These are phyloP conservation scores for Taenioides sp. DNA, from an alignment of 2,797 vertebrate genomes.

Conservation along the genomic window DNA sequence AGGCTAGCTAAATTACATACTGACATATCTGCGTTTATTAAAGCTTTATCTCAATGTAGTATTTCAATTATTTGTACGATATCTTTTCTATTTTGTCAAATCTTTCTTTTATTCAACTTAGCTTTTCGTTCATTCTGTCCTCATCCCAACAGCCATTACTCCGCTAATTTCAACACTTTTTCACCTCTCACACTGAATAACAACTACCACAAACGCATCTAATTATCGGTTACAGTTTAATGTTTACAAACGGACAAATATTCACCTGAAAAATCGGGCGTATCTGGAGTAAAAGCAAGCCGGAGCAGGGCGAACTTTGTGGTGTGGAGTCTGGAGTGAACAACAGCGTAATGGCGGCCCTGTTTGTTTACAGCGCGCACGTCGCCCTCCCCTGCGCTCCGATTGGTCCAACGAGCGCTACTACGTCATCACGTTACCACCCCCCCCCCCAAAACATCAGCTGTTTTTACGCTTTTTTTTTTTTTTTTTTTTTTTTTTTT, in stretches of 20 bases:
- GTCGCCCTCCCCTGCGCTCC: slow-evolving; percentile 31
- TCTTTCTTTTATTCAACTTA: neutral
- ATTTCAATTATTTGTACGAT: neutral
- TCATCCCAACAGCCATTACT: neutral
- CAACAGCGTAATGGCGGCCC: slow-evolving; percentile 53
- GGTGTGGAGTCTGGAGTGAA: neutral
- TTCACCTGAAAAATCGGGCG: neutral
- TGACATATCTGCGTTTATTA: neutral
- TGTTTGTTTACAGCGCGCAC: slow-evolving; percentile 68
- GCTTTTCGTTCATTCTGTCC: neutral
- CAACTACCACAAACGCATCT: neutral
- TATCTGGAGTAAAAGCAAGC: neutral
- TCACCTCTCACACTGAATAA: neutral
- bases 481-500: too few relatives aligned
- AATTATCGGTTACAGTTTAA: too few relatives aligned
- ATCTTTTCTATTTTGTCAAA: neutral
- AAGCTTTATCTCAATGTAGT: neutral
- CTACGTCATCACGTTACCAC: neutral
- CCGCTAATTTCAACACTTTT: neutral
- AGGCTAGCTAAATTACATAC: neutral
- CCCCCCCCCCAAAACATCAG: neutral
- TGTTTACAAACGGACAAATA: neutral
- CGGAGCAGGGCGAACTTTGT: neutral
- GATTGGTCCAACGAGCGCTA: slow-evolving; percentile 47
- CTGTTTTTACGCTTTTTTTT: too few relatives aligned